Evolutionary conservation across 2,113 vertebrate species (phyloP), one percentile per base, ranked within the genome.

Genomic region (Sylvilagus bachmani): DNA sequence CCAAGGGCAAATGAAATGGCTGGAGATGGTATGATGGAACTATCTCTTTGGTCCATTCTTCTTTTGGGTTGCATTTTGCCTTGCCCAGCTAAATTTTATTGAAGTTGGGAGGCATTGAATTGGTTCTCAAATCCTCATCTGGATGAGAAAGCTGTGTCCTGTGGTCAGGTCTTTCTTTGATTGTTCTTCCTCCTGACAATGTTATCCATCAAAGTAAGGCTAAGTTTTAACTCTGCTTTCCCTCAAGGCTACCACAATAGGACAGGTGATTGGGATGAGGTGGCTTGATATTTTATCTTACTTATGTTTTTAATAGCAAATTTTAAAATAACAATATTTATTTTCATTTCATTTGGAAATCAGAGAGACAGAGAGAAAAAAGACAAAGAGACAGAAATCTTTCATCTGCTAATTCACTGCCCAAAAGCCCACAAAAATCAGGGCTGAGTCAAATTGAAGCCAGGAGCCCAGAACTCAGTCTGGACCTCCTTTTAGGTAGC

Each of bases 41-140:
- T 58, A 0, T 70, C 5, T 87, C 8, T 78, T 24, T 5, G 29
- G 24, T 3, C 5, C 73, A 0, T 25, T 19, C 22, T n/a, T 16
- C 36, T 51, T 75, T 27, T 17, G 9, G 14, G 4, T 10, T 21
- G 3, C 19, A 62, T 19, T 3, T 74, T 67, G 61, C 27, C 58
- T 38, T 61, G 14, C 29, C 90, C 55, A 79, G 38, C 58, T 90
- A 92, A 14, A 24, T 93, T 90, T 94, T 70, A 91, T 24, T 71
- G 64, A 51, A 73, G 33, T 10, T 62, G 36, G 89, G 29, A 38
- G 22, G 9, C 27, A 6, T 3, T 85, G 31, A 29, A 2, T 38
- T 67, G 44, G 29, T 7, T 24, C 22, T 84, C 55, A 36, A 51
- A 69, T 67, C 27, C 77, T 77, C 29, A 67, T 71, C 75, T 67